Conservation (phyloP, 2,113 vertebrate species). For the Hemichromis elongatus region DNA sequence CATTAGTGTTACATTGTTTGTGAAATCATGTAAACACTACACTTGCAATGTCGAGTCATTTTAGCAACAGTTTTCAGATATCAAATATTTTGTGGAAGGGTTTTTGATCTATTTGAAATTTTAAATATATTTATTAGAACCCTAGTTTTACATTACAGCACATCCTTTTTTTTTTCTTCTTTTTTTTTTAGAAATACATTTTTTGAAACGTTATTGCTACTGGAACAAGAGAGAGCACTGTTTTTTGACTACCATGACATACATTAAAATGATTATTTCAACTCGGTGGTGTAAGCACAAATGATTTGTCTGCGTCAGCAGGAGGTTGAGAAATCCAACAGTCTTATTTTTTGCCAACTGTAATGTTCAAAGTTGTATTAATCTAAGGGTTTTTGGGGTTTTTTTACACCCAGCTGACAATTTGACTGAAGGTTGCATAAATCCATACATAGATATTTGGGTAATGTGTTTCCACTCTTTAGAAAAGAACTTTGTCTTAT, state of each 20-base stretch:
- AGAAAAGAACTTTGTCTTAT: background rate
- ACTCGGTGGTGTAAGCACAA: conserved; percentile 8
- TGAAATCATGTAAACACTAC: background rate
- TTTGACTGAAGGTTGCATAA: background rate
- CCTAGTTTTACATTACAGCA: background rate
- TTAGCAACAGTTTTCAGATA: background rate
- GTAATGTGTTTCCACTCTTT: background rate
- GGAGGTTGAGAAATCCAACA: conserved; percentile 5
- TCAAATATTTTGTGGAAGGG: background rate
- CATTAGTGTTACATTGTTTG: background rate
- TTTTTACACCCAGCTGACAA: background rate
- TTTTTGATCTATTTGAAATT: background rate
- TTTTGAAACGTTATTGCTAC: background rate
- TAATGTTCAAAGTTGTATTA: background rate
- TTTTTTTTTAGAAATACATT: background rate
- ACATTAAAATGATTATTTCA: conserved; percentile 30
- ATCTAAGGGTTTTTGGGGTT: fast-evolving
- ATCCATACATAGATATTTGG: background rate
- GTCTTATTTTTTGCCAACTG: conserved; percentile 10
- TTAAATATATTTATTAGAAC: background rate
- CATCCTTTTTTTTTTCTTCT: background rate
- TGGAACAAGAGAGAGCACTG: background rate
- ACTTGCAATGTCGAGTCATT: background rate
- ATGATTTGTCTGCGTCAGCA: conserved; percentile 3
- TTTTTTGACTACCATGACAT: background rate